Base-by-base conservation (phyloP, 1,140 invertebrate genomes). In the Drosophila novamexicana region DNA sequence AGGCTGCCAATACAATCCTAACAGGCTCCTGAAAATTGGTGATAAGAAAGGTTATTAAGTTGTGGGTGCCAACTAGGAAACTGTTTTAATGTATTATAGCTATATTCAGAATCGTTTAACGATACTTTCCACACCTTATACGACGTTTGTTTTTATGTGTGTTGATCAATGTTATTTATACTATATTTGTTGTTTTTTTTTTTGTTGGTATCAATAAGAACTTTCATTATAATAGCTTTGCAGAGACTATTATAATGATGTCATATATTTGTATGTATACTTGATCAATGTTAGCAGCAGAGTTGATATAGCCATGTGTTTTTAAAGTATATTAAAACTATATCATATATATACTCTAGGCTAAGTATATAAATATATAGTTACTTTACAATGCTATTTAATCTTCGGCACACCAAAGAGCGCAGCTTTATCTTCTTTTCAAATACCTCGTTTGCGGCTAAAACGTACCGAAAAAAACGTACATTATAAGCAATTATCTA, bases 1-100 rank as follows among this genome's bases (percentile, higher is more conserved):
- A 84, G 14, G 44, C 74, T 4, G 74, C 82, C 2, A 72, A 49
- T 7, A 16, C 40, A 5, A 52, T 77, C 7, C 36, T 84, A 0
- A n/a, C 44, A 10, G 52, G 14, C 2, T 7, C 32, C 9, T 61
- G 18, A 44, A 34, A 7, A 5, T 16, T 16, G 32, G 16, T 18
- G 37, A 8, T 40, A 29, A 29, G 7, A 7, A 29, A 29, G 22
- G 10, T 29, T 8, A 49, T 32, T 22, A 10, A 10, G 18, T 10
- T 47, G 7, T 9, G 7, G 44, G 8, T 47, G 7, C 18, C 45
- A 22, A 22, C 2, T 47, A 47, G 2, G 7, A 1, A 47, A 29
- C 18, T 47, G 7, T 47, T 47, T 10, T 47, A 16, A 34, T 36
- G 50, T 53, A 36, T 36, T 53, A 53, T 53, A 53, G 40, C 16